Percentiles rank a stretch among this genome's conserved stretches.
Conservation (phyloP, 2,888 invertebrate species). For the Masnerella sp. region DNA sequence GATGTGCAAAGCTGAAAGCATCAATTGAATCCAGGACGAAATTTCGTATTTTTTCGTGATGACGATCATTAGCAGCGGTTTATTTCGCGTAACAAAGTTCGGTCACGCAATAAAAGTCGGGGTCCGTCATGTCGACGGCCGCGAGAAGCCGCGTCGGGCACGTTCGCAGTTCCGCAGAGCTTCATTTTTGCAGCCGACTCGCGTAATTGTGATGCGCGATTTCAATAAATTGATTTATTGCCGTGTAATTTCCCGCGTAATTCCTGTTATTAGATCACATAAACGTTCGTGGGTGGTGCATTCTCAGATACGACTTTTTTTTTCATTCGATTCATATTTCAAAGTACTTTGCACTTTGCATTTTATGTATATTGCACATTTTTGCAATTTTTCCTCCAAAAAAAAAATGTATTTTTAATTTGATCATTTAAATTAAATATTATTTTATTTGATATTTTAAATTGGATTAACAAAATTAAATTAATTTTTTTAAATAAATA, state of each 20-base stretch:
- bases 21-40: background rate
- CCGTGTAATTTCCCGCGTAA: slow-evolving; percentile 16
- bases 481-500: no score
- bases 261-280: slow-evolving; percentile 6
- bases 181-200: slow-evolving; percentile 18
- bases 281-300: background rate
- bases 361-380: no score
- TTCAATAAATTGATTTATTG: slow-evolving; percentile 37
- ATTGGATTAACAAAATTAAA: no score
- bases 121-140: slow-evolving; percentile 26
- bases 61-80: slow-evolving; percentile 13
- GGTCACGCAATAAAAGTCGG: slow-evolving; percentile 40
- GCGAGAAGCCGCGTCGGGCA: background rate
- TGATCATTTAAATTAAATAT: no score
- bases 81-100: slow-evolving; percentile 36
- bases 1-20: no score
- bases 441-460: no score
- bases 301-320: no score
- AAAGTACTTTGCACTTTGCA: no score
- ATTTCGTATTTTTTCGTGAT: slow-evolving; percentile 12
- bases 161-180: slow-evolving; percentile 4
- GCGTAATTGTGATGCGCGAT: slow-evolving; percentile 17
- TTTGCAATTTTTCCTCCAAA: no score
- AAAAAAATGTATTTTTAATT: no score
- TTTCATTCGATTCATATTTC: no score